Evolutionary conservation across 2,797 vertebrate species (phyloP), one percentile per base, ranked within the genome.

Genomic region (Mareca strepera): DNA sequence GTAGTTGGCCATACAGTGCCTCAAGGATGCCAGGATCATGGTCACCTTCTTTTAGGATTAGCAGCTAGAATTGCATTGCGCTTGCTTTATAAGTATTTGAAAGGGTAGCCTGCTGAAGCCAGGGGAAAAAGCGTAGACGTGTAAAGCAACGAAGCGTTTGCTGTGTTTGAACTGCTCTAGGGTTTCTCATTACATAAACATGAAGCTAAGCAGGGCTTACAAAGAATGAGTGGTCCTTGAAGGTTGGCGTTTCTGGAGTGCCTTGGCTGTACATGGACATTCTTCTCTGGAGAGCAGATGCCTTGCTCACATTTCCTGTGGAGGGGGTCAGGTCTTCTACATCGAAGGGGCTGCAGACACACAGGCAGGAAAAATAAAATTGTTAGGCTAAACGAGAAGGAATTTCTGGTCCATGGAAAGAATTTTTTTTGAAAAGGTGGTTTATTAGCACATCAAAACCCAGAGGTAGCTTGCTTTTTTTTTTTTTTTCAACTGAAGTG

Each of bases 241-340:
- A 99, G 92, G 98, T 99, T 92, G 99, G 99, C 1, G 99, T 99
- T 96, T 99, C 99, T 0, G 99, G 99, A 14, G 99, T 99, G 88
- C 99, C 99, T 98, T 99, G 99, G 98, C 99, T 99, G 97, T 99
- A 99, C 95, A 99, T 97, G 9, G 99, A 99, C 97, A 99, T 98
- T 92, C 99, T 98, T 95, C 99, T 98, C 97, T 99, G 99, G n/a
- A 99, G 98, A 63, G 98, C 99, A 4, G 98, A 97, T 25, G 98
- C 98, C 98, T 99, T 99, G 97, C 98, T 99, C 89, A 99, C 97
- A 6, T 99, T 98, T n/a, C 99, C 98, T 0, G 99, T 98, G 1
- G 99, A 99, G 3, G 99, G 97, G 59, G 99, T 99, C 96, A 99
- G 85, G 83, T 99, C 99, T 97, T 99, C 99, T 37, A 99, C 98